A percentile compares a stretch with the other conserved stretches of the same genome.
phyloP scores from a whole-genome alignment of 2,888 invertebrate species.

The Mesorhabditis spiculigera region DNA sequence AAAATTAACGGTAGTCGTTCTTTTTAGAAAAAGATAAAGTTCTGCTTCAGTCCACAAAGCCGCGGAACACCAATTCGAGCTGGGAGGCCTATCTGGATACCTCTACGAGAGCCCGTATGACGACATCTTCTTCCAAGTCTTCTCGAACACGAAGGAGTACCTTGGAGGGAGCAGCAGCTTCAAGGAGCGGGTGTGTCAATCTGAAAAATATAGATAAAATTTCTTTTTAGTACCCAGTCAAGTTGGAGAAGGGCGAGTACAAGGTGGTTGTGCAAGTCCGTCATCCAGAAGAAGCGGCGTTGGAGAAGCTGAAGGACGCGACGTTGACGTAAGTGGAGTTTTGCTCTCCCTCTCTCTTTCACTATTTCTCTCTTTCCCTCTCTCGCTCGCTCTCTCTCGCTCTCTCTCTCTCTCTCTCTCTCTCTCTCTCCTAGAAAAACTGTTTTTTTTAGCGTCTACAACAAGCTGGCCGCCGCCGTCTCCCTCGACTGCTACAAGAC shows the following conservation, averaged over 20 bases:
- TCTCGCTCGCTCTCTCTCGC: background rate
- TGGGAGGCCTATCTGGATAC: slow-evolving; percentile 78
- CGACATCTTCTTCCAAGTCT: slow-evolving; percentile 86
- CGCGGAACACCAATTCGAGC: slow-evolving; percentile 62
- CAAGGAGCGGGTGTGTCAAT: slow-evolving; percentile 68
- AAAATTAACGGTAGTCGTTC: slow-evolving; percentile 65
- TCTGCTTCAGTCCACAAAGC: slow-evolving; percentile 42
- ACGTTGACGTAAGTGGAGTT: slow-evolving; percentile 59
- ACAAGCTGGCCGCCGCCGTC: slow-evolving; percentile 74
- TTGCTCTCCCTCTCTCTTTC: too few species aligned
- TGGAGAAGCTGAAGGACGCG: slow-evolving; percentile 81
- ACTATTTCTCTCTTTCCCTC: too few species aligned
- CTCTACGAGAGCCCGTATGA: slow-evolving; percentile 94
- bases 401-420: background rate
- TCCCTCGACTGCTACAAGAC: slow-evolving; percentile 75
- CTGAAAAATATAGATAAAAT: background rate
- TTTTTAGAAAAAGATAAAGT: slow-evolving; percentile 9
- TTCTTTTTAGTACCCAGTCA: slow-evolving; percentile 72
- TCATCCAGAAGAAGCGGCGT: slow-evolving; percentile 78
- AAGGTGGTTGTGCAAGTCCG: slow-evolving; percentile 80
- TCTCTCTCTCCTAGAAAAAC: background rate
- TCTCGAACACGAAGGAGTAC: slow-evolving; percentile 82
- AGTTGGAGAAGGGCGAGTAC: slow-evolving; percentile 93
- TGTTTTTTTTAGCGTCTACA: slow-evolving; percentile 55
- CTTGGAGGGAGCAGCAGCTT: slow-evolving; percentile 84